A percentile compares a stretch with the other conserved stretches of the same genome.
These are phyloP conservation scores for Spheniscus humboldti DNA, from an alignment of 2,797 vertebrate species.

Conservation along the genomic window DNA sequence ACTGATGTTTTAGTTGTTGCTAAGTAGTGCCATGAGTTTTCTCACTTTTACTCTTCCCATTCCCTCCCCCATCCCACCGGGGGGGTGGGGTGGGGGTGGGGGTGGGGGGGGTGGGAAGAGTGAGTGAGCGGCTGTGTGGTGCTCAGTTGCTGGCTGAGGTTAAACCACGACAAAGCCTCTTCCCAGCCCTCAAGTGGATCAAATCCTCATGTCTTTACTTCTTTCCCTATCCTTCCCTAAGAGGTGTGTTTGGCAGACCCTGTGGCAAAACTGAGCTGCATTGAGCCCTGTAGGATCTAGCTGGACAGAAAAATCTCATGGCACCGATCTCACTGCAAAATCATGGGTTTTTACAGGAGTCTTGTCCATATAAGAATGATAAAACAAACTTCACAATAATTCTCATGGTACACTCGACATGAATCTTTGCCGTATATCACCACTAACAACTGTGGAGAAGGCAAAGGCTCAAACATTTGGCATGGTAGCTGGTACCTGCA, in stretches of 20 bases:
- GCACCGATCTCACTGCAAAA: background rate
- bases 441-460: background rate
- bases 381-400: background rate
- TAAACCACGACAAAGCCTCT: background rate
- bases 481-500: background rate
- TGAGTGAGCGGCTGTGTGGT: too few relatives aligned
- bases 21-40: too few relatives aligned
- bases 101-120: too few relatives aligned
- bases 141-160: too few relatives aligned
- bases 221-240: background rate
- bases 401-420: background rate
- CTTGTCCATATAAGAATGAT: background rate
- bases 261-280: background rate
- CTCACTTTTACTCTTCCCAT: too few relatives aligned
- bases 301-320: background rate
- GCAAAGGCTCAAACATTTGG: background rate
- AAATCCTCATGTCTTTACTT: background rate
- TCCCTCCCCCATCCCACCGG: too few relatives aligned
- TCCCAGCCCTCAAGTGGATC: background rate
- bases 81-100: too few relatives aligned
- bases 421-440: background rate
- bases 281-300: background rate
- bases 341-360: background rate
- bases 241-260: background rate
- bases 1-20: too few relatives aligned